Conservation (phyloP, 1,140 invertebrate species). For the Leptinotarsa texana region DNA sequence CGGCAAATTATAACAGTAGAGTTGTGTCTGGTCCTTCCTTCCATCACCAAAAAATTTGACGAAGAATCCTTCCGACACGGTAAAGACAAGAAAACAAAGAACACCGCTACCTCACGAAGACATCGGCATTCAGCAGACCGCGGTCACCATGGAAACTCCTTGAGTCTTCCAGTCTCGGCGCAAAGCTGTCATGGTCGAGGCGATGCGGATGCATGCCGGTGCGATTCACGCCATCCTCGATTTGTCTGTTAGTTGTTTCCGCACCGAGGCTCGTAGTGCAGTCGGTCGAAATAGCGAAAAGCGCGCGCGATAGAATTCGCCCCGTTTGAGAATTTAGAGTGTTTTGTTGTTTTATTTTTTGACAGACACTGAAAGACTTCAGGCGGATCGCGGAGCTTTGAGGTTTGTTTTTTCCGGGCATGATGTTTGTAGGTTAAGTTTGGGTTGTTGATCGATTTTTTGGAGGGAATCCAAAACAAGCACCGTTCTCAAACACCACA, state of each 20-base stretch:
- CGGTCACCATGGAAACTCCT: slow-evolving; percentile 4
- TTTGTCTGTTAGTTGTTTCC: neutral
- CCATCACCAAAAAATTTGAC: no score
- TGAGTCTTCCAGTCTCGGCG: slow-evolving; percentile 3
- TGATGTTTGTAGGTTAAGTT: neutral
- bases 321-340: slow-evolving; percentile 5
- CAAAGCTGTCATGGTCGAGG: slow-evolving; percentile 7
- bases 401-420: neutral
- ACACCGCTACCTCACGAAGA: neutral
- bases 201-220: slow-evolving; percentile 1
- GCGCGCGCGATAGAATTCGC: neutral
- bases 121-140: slow-evolving; percentile 1
- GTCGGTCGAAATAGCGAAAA: neutral
- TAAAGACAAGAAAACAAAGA: no score
- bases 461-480: neutral
- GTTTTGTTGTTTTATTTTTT: neutral
- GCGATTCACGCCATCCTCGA: slow-evolving; percentile 4
- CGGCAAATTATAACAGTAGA: no score
- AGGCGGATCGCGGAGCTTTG: neutral
- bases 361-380: neutral
- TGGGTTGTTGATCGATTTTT: neutral
- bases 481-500: no score
- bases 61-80: no score
- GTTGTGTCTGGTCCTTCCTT: no score
- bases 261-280: neutral